Base-by-base conservation (phyloP, 2,113 vertebrate species). In the Machaerirhynchus nigripectus region DNA sequence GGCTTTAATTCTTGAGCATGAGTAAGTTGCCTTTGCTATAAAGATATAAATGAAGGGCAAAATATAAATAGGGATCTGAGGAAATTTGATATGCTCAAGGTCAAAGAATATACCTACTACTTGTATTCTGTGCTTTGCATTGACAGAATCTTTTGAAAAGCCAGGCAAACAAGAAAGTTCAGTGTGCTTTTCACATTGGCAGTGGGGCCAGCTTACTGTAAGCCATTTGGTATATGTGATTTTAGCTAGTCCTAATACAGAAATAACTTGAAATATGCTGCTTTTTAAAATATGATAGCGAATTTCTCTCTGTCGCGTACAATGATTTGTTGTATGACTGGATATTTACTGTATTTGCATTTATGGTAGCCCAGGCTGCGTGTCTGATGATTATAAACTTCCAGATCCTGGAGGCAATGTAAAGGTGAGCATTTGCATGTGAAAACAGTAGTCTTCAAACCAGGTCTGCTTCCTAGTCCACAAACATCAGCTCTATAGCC, bases 401-500 rank as follows among this genome's bases (percentile, higher is more conserved):
- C 40, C 0, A 1, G 37, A 56, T 60, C 46, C 53, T 69, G 71
- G 33, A 83, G 46, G 76, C 71, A 80, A n/a, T 28, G 40, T 73
- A 49, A 78, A 81, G 33, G 37, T 69, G 42, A 84, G 37, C 37
- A 78, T 87, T 86, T 90, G 55, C 55, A 33, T 57, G 31, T 83
- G 57, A 35, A 65, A 94, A 28, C 50, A 80, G 49, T 27, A 37
- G 24, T 73, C 37, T 22, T 80, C 22, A 65, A 60, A 65, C 31
- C 17, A 37, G 37, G 8, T 84, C 28, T 86, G 3, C n/a, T 89
- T 83, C 74, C 31, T 86, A 35, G 42, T 65, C 26, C 28, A 8
- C 30, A 9, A 50, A 0, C 4, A 26, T 39, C 37, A 69, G 11
- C n/a, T 44, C 3, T 44, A 0, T 40, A 53, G 31, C 52, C 1